phyloP scores from a whole-genome alignment of 2,797 vertebrate species.

The Rhinichthys osculus region DNA sequence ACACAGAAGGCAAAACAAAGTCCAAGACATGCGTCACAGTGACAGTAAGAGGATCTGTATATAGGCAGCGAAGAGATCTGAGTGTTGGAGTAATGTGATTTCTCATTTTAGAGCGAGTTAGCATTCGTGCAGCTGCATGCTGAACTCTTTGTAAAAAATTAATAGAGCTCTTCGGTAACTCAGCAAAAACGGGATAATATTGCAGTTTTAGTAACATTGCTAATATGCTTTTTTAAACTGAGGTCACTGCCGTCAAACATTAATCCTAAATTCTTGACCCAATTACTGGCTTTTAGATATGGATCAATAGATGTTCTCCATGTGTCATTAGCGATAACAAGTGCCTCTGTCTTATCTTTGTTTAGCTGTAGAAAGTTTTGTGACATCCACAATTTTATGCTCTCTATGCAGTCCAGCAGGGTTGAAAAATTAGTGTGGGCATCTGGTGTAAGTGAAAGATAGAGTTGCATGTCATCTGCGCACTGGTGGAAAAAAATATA shows the following conservation, averaged over 20 bases:
- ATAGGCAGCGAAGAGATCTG: too few relatives aligned
- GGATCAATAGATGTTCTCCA: neutral
- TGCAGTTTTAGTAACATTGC: neutral
- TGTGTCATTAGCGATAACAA: neutral
- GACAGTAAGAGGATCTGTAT: too few relatives aligned
- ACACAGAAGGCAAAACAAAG: too few relatives aligned
- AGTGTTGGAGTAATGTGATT: too few relatives aligned
- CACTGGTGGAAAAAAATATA: neutral
- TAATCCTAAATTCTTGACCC: neutral
- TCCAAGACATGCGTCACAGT: too few relatives aligned
- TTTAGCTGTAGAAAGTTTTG: neutral
- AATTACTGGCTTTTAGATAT: neutral
- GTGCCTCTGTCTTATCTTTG: neutral
- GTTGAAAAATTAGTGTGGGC: neutral
- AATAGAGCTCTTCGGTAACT: neutral
- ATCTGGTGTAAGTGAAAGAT: neutral
- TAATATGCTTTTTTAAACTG: neutral
- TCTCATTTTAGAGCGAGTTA: too few relatives aligned
- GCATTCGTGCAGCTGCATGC: too few relatives aligned
- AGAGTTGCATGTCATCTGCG: neutral
- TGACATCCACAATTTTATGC: neutral
- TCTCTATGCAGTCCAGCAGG: neutral
- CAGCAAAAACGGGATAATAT: neutral
- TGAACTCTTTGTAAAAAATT: neutral
- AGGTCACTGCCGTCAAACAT: neutral